Conservation (phyloP, 2,113 vertebrate species). For the Mystacornis crossleyi region DNA sequence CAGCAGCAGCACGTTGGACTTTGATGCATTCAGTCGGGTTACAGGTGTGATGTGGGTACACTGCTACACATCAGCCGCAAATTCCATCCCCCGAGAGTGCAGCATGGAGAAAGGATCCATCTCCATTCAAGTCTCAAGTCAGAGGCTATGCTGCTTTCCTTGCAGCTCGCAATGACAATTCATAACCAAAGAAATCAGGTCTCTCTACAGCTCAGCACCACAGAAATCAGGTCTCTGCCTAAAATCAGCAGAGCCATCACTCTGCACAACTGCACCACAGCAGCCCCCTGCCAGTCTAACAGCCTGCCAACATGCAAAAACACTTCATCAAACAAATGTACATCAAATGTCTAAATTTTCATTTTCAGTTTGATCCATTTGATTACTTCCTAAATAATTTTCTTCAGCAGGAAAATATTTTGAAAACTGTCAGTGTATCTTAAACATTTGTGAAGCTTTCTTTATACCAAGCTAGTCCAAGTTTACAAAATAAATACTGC, state of each 20-base stretch:
- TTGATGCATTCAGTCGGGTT: background rate
- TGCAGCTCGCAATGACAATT: background rate
- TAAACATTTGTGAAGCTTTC: background rate
- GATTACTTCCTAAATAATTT: background rate
- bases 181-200: background rate
- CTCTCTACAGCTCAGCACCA: background rate
- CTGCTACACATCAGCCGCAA: background rate
- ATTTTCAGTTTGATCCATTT: background rate
- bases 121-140: background rate
- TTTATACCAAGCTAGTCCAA: background rate
- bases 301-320: background rate
- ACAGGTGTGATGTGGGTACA: background rate
- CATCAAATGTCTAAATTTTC: background rate
- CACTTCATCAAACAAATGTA: background rate
- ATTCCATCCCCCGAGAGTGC: background rate
- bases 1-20: background rate
- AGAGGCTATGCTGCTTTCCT: background rate
- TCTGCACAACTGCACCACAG: background rate
- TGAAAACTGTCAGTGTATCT: background rate
- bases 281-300: background rate
- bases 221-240: background rate
- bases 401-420: background rate
- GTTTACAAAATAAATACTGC: background rate
- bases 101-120: background rate
- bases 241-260: background rate